These are phyloP conservation scores for Tupaia chinensis DNA, from an alignment of 2,113 vertebrate species.

Conservation along the genomic window DNA sequence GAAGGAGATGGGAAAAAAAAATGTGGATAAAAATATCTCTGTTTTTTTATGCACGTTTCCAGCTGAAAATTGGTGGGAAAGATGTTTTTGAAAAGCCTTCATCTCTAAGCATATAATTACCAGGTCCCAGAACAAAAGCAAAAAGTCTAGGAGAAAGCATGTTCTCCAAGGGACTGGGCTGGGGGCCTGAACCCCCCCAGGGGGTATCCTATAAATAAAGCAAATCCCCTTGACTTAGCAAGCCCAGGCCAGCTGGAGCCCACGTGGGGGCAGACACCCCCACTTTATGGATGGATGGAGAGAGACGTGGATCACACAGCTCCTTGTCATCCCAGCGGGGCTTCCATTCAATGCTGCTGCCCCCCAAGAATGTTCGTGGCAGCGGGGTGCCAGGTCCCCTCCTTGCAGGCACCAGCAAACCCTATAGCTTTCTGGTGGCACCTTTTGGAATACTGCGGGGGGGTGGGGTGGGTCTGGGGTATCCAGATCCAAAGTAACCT, in stretches of 20 bases:
- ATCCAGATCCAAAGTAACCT: not conserved
- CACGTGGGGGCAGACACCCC: not conserved
- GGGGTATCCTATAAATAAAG: constrained; percentile 74
- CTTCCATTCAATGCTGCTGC: not conserved
- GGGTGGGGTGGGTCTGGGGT: not conserved
- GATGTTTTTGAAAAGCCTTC: constrained; percentile 89
- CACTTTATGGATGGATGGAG: not conserved
- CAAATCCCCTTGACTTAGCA: constrained; percentile 34
- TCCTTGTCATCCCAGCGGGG: not conserved
- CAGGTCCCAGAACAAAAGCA: constrained; percentile 86
- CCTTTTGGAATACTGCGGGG: not conserved
- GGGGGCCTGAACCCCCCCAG: constrained; percentile 23
- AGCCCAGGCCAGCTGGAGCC: not conserved
- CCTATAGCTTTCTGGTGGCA: rapidly evolving
- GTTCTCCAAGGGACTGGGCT: constrained; percentile 63
- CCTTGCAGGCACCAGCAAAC: not conserved
- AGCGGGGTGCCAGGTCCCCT: not conserved
- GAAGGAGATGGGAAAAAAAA: constrained; percentile 59
- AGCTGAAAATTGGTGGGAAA: constrained; percentile 88
- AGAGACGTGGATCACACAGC: not conserved
- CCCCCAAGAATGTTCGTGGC: not conserved
- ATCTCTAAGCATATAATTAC: constrained; percentile 88
- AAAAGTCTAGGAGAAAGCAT: constrained; percentile 62
- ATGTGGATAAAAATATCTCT: constrained; percentile 87
- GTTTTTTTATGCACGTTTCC: constrained; percentile 87